Conservation (phyloP, 2,888 invertebrate genomes). For the Iphiclides podalirius region DNA sequence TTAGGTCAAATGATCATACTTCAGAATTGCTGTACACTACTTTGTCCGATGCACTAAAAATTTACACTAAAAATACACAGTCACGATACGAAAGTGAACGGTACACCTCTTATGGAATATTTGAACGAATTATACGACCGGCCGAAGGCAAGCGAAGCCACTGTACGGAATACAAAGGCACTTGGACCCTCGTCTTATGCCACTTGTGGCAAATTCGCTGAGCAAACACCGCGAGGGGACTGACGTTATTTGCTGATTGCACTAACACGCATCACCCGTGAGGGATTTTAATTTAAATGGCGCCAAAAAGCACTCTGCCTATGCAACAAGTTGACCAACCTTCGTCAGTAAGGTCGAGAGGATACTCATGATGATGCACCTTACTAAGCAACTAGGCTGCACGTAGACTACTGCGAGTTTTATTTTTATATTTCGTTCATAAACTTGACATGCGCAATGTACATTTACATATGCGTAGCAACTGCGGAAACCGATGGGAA, state of each 20-base stretch:
- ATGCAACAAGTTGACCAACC: too few relatives aligned
- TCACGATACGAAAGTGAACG: not conserved
- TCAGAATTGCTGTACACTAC: too few relatives aligned
- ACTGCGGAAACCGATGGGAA: too few relatives aligned
- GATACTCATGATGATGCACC: too few relatives aligned
- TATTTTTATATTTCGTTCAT: too few relatives aligned
- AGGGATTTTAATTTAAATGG: slow-evolving; percentile 8
- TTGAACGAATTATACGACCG: slow-evolving; percentile 60
- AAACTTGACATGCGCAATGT: too few relatives aligned
- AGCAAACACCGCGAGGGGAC: slow-evolving; percentile 59
- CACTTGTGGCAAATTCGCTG: slow-evolving; percentile 55
- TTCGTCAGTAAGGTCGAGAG: too few relatives aligned
- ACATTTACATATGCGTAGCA: too few relatives aligned
- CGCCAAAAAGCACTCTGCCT: not conserved
- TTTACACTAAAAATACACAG: slow-evolving; percentile 1
- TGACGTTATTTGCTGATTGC: slow-evolving; percentile 33
- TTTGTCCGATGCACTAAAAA: too few relatives aligned
- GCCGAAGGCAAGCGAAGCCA: slow-evolving; percentile 49
- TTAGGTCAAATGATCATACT: too few relatives aligned
- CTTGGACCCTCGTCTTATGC: slow-evolving; percentile 57
- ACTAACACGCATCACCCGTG: slow-evolving; percentile 17
- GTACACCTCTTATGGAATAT: slow-evolving; percentile 35
- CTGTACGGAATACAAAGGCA: slow-evolving; percentile 49
- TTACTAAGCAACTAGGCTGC: too few relatives aligned
- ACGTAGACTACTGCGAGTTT: too few relatives aligned